A percentile compares a stretch with the other conserved stretches of the same genome.
phyloP scores from a whole-genome alignment of 2,888 invertebrate species.

The Hemithea aestivaria region DNA sequence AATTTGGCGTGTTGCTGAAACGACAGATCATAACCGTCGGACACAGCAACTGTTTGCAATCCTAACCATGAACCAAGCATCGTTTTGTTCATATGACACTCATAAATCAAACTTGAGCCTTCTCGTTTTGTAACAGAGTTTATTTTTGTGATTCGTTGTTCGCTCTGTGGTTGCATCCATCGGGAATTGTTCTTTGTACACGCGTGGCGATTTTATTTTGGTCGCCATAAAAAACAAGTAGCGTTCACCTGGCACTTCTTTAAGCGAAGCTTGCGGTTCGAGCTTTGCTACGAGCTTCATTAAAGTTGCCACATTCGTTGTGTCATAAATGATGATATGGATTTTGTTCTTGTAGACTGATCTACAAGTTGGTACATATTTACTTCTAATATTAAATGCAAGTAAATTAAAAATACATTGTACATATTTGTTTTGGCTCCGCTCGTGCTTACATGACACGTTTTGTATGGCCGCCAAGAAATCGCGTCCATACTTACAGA shows the following conservation, averaged over 20 bases:
- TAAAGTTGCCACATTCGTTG: constrained; percentile 37
- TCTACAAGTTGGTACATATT: constrained; percentile 2
- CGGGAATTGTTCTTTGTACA: constrained; percentile 45
- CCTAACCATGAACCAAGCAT: constrained; percentile 54
- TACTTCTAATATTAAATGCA: too few species aligned
- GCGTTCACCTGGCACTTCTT: constrained; percentile 56
- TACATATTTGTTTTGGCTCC: constrained; percentile 37
- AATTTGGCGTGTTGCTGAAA: constrained; percentile 72
- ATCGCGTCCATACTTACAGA: constrained; percentile 52
- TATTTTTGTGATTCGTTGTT: constrained; percentile 29
- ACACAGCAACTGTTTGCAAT: constrained; percentile 69
- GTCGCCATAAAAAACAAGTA: constrained; percentile 54
- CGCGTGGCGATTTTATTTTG: constrained; percentile 60
- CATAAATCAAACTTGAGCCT: constrained; percentile 36
- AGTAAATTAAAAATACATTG: too few species aligned
- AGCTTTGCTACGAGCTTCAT: constrained; percentile 57
- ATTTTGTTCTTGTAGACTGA: constrained; percentile 3
- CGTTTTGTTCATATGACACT: constrained; percentile 45
- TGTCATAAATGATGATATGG: constrained; percentile 32
- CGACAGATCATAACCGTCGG: constrained; percentile 71
- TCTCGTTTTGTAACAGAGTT: constrained; percentile 32
- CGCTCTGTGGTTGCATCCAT: constrained; percentile 49
- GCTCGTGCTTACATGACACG: constrained; percentile 63
- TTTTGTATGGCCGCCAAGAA: constrained; percentile 45
- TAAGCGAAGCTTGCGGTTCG: constrained; percentile 40